phyloP scores from a whole-genome alignment of 2,797 vertebrate species.

The Rhinichthys osculus region DNA sequence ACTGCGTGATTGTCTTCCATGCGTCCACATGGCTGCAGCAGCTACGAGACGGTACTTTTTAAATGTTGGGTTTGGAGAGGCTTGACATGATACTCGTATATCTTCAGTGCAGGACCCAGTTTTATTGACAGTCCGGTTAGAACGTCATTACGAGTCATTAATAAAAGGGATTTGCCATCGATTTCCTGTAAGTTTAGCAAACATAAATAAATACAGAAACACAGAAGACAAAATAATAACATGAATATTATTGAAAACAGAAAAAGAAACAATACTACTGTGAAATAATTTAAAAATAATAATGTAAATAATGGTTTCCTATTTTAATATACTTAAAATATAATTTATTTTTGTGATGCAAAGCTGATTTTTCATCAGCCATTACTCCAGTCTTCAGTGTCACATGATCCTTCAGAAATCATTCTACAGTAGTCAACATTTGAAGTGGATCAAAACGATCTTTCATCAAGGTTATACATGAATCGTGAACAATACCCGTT shows the following conservation, averaged over 20 bases:
- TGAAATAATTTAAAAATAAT: too few species aligned
- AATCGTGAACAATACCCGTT: too few species aligned
- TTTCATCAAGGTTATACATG: too few species aligned
- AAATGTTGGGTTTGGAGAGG: conserved; percentile 96
- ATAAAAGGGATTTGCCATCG: conserved; percentile 95
- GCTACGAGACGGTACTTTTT: conserved; percentile 91
- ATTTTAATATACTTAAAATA: too few species aligned
- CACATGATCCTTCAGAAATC: too few species aligned
- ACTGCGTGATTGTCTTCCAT: conserved; percentile 64
- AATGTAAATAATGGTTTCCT: too few species aligned
- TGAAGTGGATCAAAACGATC: too few species aligned
- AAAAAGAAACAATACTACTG: too few species aligned
- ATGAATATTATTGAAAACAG: neutral
- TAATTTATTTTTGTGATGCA: too few species aligned
- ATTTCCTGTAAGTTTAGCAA: conserved; percentile 86
- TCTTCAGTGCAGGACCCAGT: conserved; percentile 97
- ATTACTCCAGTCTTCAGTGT: too few species aligned
- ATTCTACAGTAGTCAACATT: too few species aligned
- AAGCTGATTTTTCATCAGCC: too few species aligned
- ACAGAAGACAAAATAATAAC: neutral
- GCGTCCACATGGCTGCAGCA: conserved; percentile 18
- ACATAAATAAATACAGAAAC: neutral
- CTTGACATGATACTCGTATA: conserved; percentile 98
- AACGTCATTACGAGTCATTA: conserved; percentile 99
- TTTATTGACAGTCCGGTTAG: conserved; percentile 98